These are phyloP conservation scores for Amiota mariae DNA, from an alignment of 2,888 invertebrate genomes.

Conservation along the genomic window DNA sequence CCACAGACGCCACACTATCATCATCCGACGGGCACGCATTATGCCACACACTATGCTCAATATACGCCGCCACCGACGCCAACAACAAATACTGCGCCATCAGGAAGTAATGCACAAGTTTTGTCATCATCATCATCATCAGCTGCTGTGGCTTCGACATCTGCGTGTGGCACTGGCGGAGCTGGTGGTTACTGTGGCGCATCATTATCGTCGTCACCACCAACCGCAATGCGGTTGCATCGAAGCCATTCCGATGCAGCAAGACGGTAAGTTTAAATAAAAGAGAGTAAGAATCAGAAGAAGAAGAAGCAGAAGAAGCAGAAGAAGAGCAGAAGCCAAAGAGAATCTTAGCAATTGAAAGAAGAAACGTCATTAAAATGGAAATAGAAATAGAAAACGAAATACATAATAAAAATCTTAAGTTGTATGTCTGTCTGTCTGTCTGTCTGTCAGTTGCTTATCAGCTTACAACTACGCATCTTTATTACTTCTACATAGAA, in stretches of 20 bases:
- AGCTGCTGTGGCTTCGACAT: background rate
- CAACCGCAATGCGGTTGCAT: slow-evolving; percentile 60
- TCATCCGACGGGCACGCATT: slow-evolving; percentile 55
- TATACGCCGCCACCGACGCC: slow-evolving; percentile 70
- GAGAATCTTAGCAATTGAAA: too few relatives aligned
- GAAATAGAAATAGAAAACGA: too few relatives aligned
- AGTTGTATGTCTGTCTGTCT: too few relatives aligned
- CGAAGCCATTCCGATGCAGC: slow-evolving; percentile 70
- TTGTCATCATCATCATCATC: background rate
- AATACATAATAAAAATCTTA: too few relatives aligned
- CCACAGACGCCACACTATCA: slow-evolving; percentile 60
- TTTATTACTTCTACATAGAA: too few relatives aligned
- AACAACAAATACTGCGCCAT: slow-evolving; percentile 58
- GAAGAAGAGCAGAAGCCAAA: too few relatives aligned
- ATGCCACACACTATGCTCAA: slow-evolving; percentile 58
- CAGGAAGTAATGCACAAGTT: slow-evolving; percentile 23
- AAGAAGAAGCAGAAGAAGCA: too few relatives aligned
- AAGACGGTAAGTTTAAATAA: slow-evolving; percentile 67
- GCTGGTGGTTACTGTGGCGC: background rate
- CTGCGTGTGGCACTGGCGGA: background rate
- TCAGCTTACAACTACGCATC: too few relatives aligned
- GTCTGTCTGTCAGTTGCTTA: too few relatives aligned
- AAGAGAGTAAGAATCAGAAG: too few relatives aligned
- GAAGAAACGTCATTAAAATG: too few relatives aligned
- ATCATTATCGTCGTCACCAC: slow-evolving; percentile 34